phyloP scores from a whole-genome alignment of 2,113 vertebrate species.

The Nesoenas mayeri region DNA sequence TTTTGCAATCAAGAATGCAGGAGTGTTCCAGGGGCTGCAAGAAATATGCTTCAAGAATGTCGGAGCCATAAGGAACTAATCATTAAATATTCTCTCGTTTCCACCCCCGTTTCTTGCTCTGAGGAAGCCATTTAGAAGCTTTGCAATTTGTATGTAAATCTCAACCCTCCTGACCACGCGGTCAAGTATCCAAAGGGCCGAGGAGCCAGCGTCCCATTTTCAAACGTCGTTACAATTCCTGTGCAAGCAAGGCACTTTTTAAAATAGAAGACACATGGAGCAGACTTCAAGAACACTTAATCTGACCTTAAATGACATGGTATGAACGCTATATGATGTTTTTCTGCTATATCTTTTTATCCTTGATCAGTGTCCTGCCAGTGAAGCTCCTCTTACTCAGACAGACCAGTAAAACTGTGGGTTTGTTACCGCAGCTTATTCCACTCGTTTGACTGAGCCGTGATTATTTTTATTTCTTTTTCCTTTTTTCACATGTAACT shows the following conservation, averaged over 20 bases:
- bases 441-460: not conserved
- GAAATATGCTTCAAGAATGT: conserved; percentile 66
- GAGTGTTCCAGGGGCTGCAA: conserved; percentile 69
- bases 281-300: conserved; percentile 34
- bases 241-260: conserved; percentile 10
- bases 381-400: not conserved
- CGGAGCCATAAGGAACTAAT: conserved; percentile 64
- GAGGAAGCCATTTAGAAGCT: conserved; percentile 48
- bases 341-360: not conserved
- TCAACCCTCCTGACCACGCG: conserved; percentile 1
- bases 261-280: conserved; percentile 35
- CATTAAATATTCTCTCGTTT: conserved; percentile 53
- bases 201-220: conserved; percentile 29
- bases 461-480: not conserved
- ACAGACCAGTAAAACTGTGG: no score
- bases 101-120: conserved; percentile 42
- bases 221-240: conserved; percentile 5
- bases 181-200: not conserved
- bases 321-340: not conserved
- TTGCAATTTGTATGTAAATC: conserved; percentile 60
- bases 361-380: not conserved
- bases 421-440: not conserved
- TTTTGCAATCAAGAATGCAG: conserved; percentile 69
- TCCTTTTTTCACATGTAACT: not conserved
- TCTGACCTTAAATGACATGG: conserved; percentile 6